Evolutionary conservation across 2,888 invertebrate species (phyloP), one percentile per base, ranked within the genome.

Genomic region (Pyrochroa serraticornis): DNA sequence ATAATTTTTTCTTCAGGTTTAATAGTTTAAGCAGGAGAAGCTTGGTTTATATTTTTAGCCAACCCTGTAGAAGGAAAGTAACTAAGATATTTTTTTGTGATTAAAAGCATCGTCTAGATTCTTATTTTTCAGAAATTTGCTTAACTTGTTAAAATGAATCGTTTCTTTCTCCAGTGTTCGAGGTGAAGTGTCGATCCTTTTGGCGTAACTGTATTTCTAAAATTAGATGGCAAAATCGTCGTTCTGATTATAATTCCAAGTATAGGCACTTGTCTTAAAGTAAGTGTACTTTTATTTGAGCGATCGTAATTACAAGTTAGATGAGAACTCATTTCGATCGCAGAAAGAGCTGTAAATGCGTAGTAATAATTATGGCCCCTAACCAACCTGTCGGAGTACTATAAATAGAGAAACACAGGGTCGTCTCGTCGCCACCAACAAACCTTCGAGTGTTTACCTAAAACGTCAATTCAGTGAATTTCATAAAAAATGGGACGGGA

Each of bases 291-390:
- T 58, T 58, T 52, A 14, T 37, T 14, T 39, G 46, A 46, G 41
- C 38, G n/a, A 3, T 13, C 31, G 43, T 58, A 58, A 58, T 58
- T 53, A 58, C 53, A 48, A 38, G 58, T 51, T 58, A 53, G 58
- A 58, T 57, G 56, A 44, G 56, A 57, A 41, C 51, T 50, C 46
- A 46, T 56, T 56, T 44, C 44, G 54, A 52, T 51, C 48, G 58
- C 60, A 49, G 60, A 61, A 63, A 62, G 49, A 60, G 60, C 60
- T 61, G 62, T 62, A 60, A 64, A 64, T 60, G 60, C 56, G 59
- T 56, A 42, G 41, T 39, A 58, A 58, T 64, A 60, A 64, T 62
- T 60, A 60, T 53, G 53, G 51, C 53, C 53, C 58, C 34, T 52
- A 53, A 60, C 58, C 64, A 64, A 60, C 60, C 53, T 62, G 62